Evolutionary conservation across 2,888 invertebrate species (phyloP).

Genomic region (Belgica antarctica): DNA sequence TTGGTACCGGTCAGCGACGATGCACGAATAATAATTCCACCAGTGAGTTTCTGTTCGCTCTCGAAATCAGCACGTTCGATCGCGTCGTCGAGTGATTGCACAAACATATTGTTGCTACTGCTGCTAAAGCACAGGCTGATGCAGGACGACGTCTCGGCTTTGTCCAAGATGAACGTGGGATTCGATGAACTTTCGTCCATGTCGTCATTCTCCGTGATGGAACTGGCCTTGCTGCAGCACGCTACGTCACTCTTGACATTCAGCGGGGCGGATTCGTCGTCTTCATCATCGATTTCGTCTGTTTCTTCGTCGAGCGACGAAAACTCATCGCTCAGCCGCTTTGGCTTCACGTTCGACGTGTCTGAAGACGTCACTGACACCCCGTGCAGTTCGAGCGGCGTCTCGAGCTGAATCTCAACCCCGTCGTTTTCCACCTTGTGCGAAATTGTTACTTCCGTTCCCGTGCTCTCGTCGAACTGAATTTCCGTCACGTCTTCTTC

Average conservation of each 20-base stretch:
- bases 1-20: slow-evolving; percentile 51
- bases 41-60: slow-evolving; percentile 53
- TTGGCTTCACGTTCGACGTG: slow-evolving; percentile 49
- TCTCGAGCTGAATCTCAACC: slow-evolving; percentile 52
- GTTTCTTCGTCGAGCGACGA: slow-evolving; percentile 48
- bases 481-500: slow-evolving; percentile 27
- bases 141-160: slow-evolving; percentile 25
- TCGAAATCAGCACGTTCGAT: slow-evolving; percentile 55
- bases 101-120: slow-evolving; percentile 48
- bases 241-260: slow-evolving; percentile 37
- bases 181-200: slow-evolving; percentile 32
- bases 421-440: slow-evolving; percentile 39
- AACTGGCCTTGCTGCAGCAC: slow-evolving; percentile 43
- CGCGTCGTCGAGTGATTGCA: slow-evolving; percentile 53
- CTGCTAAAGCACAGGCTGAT: slow-evolving; percentile 40
- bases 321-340: slow-evolving; percentile 55
- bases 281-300: slow-evolving; percentile 34
- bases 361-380: slow-evolving; percentile 15
- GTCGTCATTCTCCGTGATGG: slow-evolving; percentile 18
- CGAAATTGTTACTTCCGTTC: slow-evolving; percentile 9
- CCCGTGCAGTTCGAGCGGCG: slow-evolving; percentile 49
- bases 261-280: slow-evolving; percentile 24
- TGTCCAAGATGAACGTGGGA: background rate
- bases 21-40: slow-evolving; percentile 52
- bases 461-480: slow-evolving; percentile 28